These are phyloP conservation scores for Tetragonisca angustula DNA, from an alignment of 2,888 invertebrate genomes.

Conservation along the genomic window DNA sequence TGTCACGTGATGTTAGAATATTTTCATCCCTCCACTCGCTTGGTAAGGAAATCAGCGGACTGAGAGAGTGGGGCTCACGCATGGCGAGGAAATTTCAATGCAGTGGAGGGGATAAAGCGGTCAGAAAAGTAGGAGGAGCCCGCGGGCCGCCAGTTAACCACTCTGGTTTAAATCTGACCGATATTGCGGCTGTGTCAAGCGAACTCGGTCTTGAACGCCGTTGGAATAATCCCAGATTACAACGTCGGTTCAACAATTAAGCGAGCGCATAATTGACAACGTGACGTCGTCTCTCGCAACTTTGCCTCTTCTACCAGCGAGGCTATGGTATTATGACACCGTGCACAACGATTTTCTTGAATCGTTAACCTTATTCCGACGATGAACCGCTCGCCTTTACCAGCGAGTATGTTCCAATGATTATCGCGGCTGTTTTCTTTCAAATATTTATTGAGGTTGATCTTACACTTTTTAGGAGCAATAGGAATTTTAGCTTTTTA, in stretches of 20 bases:
- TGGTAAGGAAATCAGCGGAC: too few species aligned
- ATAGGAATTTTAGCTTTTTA: too few species aligned
- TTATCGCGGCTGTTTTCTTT: constrained; percentile 24
- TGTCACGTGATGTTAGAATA: too few species aligned
- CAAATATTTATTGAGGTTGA: too few species aligned
- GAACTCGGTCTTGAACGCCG: too few species aligned
- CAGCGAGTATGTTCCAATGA: constrained; percentile 17
- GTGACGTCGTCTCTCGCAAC: background rate
- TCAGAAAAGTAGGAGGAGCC: too few species aligned
- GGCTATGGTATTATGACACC: constrained; percentile 25
- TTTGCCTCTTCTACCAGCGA: constrained; percentile 16
- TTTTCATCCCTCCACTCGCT: too few species aligned
- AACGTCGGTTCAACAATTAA: background rate
- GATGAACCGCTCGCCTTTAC: constrained; percentile 27
- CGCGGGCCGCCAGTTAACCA: too few species aligned
- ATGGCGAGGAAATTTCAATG: too few species aligned
- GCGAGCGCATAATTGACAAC: constrained; percentile 20
- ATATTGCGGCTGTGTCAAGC: background rate
- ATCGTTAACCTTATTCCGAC: constrained; percentile 33
- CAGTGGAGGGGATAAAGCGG: too few species aligned
- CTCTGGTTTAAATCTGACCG: background rate
- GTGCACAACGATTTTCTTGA: constrained; percentile 37
- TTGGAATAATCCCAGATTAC: background rate
- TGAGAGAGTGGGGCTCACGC: too few species aligned
- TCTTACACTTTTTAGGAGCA: too few species aligned